Evolutionary conservation across 2,888 invertebrate species (phyloP).

Genomic region (Marronus borbonicus): DNA sequence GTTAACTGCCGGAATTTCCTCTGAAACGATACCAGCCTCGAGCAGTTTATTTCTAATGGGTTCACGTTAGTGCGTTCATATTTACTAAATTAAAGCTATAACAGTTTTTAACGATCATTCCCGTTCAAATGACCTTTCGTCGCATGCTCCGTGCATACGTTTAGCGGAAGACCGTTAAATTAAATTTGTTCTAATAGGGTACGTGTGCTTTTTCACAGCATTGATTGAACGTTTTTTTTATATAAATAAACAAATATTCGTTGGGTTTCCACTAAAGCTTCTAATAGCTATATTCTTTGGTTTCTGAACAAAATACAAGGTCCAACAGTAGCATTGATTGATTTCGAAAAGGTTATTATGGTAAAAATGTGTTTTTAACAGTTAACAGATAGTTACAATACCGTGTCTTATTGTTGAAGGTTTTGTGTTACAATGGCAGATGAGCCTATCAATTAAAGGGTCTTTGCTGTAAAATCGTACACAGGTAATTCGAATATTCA

Average conservation of each 20-base stretch:
- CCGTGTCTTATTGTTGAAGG: no score
- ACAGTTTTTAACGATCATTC: slow-evolving; percentile 13
- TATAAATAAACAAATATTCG: neutral
- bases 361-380: no score
- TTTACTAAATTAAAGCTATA: slow-evolving; percentile 38
- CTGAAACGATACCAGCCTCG: slow-evolving; percentile 52
- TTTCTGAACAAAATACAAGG: no score
- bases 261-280: no score
- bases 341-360: no score
- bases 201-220: neutral
- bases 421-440: no score
- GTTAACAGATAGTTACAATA: no score
- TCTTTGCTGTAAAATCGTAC: no score
- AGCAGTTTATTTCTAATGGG: slow-evolving; percentile 40
- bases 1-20: slow-evolving; percentile 60
- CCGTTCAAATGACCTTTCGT: slow-evolving; percentile 16
- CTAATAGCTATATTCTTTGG: no score
- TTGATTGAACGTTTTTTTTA: neutral
- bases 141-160: neutral
- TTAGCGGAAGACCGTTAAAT: neutral
- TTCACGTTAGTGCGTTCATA: slow-evolving; percentile 42
- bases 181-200: slow-evolving; percentile 5
- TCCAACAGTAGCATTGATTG: no score
- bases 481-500: no score
- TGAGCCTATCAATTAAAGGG: no score